phyloP scores from a whole-genome alignment of 2,113 vertebrate species.

The Orthonyx spaldingii region DNA sequence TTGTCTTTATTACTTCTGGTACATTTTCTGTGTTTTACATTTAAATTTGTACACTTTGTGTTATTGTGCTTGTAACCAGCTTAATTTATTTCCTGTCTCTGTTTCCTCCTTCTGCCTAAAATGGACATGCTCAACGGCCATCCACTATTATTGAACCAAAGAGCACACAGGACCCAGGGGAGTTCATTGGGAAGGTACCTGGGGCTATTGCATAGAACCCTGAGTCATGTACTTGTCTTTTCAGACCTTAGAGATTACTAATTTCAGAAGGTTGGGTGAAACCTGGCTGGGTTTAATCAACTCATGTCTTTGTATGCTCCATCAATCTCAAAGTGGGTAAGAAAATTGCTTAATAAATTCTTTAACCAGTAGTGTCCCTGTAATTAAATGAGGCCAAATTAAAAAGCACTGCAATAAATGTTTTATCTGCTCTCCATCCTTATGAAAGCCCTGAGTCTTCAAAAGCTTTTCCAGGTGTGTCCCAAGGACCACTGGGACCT shows the following conservation, averaged over 20 bases:
- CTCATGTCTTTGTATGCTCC: background rate
- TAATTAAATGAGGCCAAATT: background rate
- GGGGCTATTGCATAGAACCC: background rate
- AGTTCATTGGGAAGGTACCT: background rate
- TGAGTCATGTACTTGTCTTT: background rate
- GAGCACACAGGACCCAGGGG: background rate
- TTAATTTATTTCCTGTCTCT: background rate
- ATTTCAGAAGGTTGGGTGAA: background rate
- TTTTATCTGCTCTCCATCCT: background rate
- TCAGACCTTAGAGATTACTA: background rate
- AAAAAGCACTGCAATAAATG: background rate
- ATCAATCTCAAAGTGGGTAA: background rate
- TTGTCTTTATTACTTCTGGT: conserved; percentile 53
- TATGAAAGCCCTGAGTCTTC: background rate
- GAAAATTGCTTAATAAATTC: conserved; percentile 28
- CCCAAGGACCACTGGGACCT: background rate
- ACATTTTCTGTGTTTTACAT: conserved; percentile 40
- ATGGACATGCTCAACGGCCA: background rate
- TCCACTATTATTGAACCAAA: background rate
- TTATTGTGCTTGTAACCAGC: background rate
- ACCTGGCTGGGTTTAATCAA: background rate
- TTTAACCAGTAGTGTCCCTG: background rate
- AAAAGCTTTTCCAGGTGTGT: background rate
- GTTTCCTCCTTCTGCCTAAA: background rate
- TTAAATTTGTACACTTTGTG: background rate